These are phyloP conservation scores for Tetranychus piercei DNA, from an alignment of 2,888 invertebrate species.

Conservation along the genomic window DNA sequence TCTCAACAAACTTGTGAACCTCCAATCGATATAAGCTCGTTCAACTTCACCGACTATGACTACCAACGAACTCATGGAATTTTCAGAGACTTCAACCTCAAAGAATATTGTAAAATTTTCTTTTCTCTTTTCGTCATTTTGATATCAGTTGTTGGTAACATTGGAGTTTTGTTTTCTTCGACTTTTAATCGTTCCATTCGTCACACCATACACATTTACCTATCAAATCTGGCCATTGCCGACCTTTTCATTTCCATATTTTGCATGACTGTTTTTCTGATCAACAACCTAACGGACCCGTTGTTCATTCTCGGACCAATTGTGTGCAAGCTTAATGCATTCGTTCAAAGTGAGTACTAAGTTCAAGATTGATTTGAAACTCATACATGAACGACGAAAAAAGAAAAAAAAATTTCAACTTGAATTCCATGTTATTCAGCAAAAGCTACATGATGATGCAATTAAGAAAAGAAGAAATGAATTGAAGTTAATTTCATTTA, in stretches of 20 bases:
- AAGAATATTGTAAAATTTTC: conserved; percentile 26
- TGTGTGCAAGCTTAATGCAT: conserved; percentile 30
- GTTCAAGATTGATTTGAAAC: not conserved
- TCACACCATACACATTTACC: conserved; percentile 30
- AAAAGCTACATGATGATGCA: no score
- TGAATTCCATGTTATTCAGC: no score
- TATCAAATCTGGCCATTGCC: conserved; percentile 30
- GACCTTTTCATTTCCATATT: conserved; percentile 30
- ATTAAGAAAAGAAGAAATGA: rapidly evolving
- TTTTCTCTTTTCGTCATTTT: conserved; percentile 29
- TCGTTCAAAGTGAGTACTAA: conserved; percentile 30
- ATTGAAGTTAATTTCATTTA: no score
- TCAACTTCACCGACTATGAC: conserved; percentile 23
- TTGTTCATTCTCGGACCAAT: conserved; percentile 29
- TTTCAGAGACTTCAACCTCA: conserved; percentile 17
- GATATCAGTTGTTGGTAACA: conserved; percentile 29
- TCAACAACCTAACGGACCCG: conserved; percentile 29
- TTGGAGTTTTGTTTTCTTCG: conserved; percentile 29
- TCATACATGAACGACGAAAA: not conserved
- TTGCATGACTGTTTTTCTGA: conserved; percentile 31
- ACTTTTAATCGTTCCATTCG: conserved; percentile 29
- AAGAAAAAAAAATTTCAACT: not conserved
- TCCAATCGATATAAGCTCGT: conserved; percentile 5
- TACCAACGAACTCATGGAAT: conserved; percentile 14
- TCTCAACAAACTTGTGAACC: not conserved